Percentiles rank a stretch among this genome's conserved stretches.
Conservation (phyloP, 2,113 vertebrate species). For the Thamnaconus septentrionalis region DNA sequence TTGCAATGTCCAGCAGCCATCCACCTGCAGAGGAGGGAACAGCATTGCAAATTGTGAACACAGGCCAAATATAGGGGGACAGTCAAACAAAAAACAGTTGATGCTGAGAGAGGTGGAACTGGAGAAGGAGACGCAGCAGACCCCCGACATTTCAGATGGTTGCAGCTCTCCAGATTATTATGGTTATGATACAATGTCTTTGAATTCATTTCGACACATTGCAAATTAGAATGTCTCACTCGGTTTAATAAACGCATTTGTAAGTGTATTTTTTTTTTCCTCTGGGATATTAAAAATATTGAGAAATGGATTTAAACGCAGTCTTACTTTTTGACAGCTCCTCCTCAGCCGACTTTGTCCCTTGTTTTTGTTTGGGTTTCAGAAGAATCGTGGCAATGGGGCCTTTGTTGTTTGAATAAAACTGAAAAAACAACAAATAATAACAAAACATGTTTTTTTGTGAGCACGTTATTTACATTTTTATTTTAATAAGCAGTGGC, state of each 20-base stretch:
- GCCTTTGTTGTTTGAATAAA: constrained; percentile 85
- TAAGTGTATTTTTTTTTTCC: no score
- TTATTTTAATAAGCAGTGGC: background rate
- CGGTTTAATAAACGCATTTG: no score
- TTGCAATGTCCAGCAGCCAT: constrained; percentile 86
- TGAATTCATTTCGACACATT: no score
- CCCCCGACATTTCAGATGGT: no score
- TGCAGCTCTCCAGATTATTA: no score
- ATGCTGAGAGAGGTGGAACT: background rate
- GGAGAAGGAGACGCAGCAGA: no score
- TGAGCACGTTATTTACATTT: background rate
- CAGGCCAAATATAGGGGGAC: background rate
- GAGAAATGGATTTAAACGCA: no score
- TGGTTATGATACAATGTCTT: no score
- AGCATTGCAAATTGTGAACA: no score
- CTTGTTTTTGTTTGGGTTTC: constrained; percentile 86
- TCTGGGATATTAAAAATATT: no score
- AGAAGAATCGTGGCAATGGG: constrained; percentile 84
- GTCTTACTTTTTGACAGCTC: constrained; percentile 85
- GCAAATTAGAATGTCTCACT: background rate
- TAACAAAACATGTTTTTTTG: background rate
- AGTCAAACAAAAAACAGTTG: background rate
- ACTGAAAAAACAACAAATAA: constrained; percentile 67
- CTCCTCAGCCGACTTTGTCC: constrained; percentile 83
- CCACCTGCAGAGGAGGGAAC: constrained; percentile 72